Evolutionary conservation across 2,797 vertebrate genomes (phyloP).

Genomic region (Leucoraja ocellata): DNA sequence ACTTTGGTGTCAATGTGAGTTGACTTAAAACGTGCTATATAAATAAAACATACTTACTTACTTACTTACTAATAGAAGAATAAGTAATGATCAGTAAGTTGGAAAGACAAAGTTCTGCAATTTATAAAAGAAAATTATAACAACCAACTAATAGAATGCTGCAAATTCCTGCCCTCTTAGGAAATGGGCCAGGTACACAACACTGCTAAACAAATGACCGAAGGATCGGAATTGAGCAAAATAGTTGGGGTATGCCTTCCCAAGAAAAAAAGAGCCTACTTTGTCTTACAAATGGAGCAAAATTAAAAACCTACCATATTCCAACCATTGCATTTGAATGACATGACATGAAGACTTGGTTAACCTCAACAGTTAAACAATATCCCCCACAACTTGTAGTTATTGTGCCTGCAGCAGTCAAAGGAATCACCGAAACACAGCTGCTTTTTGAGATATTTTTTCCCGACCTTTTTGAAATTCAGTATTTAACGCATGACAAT

Average conservation of each 20-base stretch:
- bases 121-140: not conserved
- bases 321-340: not conserved
- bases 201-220: not conserved
- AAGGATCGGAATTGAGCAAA: not conserved
- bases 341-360: not conserved
- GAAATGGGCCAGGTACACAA: not conserved
- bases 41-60: too few species aligned
- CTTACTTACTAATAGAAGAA: not conserved
- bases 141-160: not conserved
- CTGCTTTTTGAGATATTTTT: conserved; percentile 25
- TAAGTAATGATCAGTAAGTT: not conserved
- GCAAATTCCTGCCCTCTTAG: not conserved
- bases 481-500: conserved; percentile 34
- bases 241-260: not conserved
- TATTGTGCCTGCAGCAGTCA: conserved; percentile 28
- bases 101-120: not conserved
- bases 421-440: conserved; percentile 28
- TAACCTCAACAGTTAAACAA: conserved; percentile 26
- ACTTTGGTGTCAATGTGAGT: too few species aligned
- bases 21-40: too few species aligned
- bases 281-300: not conserved
- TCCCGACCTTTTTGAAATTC: conserved; percentile 14
- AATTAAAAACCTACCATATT: not conserved
- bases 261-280: not conserved
- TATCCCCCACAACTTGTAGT: not conserved